A percentile compares a stretch with the other conserved stretches of the same genome.
These are phyloP conservation scores for Ctenopoma multispine DNA, from an alignment of 2,797 vertebrate genomes.

Conservation along the genomic window DNA sequence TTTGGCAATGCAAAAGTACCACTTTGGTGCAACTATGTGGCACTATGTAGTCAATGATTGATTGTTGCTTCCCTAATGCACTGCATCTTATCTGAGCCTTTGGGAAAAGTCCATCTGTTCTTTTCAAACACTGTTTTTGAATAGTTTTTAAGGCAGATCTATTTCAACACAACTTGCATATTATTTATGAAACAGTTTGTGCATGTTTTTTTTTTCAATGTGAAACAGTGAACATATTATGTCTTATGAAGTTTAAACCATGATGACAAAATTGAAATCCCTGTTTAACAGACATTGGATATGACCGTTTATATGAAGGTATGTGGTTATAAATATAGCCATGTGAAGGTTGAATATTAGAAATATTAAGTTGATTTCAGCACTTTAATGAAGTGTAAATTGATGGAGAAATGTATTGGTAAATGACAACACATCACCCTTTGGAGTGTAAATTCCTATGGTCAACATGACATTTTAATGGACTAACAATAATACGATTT, in stretches of 20 bases:
- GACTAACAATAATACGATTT: conserved; percentile 53
- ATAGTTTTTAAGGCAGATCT: conserved; percentile 63
- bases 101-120: conserved; percentile 90
- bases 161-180: conserved; percentile 93
- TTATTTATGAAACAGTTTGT: conserved; percentile 93
- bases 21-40: conserved; percentile 70
- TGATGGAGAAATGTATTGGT: conserved; percentile 59
- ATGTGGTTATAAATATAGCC: conserved; percentile 68
- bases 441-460: conserved; percentile 45
- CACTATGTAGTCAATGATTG: conserved; percentile 84
- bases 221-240: conserved; percentile 90
- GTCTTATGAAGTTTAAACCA: conserved; percentile 80
- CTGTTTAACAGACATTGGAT: conserved; percentile 47
- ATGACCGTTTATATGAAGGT: conserved; percentile 67
- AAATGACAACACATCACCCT: conserved; percentile 39
- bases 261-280: conserved; percentile 54
- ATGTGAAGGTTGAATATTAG: conserved; percentile 38
- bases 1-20: conserved; percentile 48
- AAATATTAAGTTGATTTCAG: conserved; percentile 62
- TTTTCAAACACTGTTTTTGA: conserved; percentile 83
- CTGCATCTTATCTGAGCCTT: conserved; percentile 98
- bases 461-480: conserved; percentile 31
- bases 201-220: conserved; percentile 88
- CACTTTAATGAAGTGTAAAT: conserved; percentile 86
- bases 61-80: conserved; percentile 88